Base-by-base conservation (phyloP, 2,797 vertebrate genomes). In the Channallabes apus region DNA sequence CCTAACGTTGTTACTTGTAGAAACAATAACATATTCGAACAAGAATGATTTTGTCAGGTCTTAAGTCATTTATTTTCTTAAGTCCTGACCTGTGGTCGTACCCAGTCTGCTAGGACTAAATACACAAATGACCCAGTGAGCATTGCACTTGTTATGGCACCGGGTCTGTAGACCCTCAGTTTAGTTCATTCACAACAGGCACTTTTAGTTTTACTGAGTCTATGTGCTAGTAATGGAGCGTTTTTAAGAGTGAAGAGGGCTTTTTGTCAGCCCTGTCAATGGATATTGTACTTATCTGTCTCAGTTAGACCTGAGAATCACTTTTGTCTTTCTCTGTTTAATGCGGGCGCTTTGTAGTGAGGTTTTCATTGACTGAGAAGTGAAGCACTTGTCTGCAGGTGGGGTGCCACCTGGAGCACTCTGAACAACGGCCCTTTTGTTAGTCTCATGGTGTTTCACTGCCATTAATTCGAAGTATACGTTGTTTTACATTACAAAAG, bases 401-500 rank as follows among this genome's bases (percentile, higher is more conserved):
- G 69, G 29, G 7, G 18, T 82, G 58, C 64, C 84, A 59, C 79
- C 83, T 78, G 54, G 80, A 65, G 35, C n/a, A 46, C 67, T 29
- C 79, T 73, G 58, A 85, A 77, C 58, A 87, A 73, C 58, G 32
- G n/a, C 20, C 27, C 79, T 78, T 78, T 69, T 65, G 84, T 88
- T 61, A 8, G 24, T 56, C 82, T 84, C 3, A 18, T 46, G 68
- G 68, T 82, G 84, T 73, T 80, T 61, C 80, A 64, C 77, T 68
- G 80, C 18, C 80, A 14, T 83, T 83, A 79, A 38, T 80, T 88
- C 8, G 3, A 14, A 61, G 71, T 67, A 51, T 77, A n/a, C 86
- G 84, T 69, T 38, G 51, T 83, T 84, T 61, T 67, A 85, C 82
- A 88, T 89, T 84, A 91, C 79, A 90, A 83, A 88, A 89, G 73